phyloP scores from a whole-genome alignment of 2,113 vertebrate genomes.

The Semnornis frantzii region DNA sequence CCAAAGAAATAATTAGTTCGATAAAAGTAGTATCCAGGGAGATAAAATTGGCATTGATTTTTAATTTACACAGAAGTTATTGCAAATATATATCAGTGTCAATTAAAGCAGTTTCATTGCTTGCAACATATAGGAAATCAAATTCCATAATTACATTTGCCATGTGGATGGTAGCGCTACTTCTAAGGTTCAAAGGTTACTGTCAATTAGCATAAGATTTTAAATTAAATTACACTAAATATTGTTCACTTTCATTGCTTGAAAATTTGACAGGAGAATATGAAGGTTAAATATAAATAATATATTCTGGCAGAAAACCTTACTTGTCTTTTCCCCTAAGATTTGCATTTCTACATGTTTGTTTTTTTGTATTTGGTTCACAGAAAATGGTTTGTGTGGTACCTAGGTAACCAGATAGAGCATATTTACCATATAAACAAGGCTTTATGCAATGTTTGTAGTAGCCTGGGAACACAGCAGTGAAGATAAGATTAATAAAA shows the following conservation, averaged over 20 bases:
- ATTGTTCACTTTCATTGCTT: background rate
- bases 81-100: constrained; percentile 76
- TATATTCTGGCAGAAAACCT: background rate
- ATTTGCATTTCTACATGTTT: background rate
- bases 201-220: constrained; percentile 46
- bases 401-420: background rate
- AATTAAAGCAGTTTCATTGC: constrained; percentile 69
- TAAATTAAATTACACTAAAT: constrained; percentile 49
- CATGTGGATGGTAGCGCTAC: background rate
- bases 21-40: constrained; percentile 32
- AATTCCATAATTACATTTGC: constrained; percentile 68
- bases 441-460: background rate
- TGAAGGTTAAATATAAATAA: background rate
- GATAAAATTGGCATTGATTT: constrained; percentile 71
- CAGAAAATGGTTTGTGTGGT: background rate
- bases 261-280: constrained; percentile 13
- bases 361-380: background rate
- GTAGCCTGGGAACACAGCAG: background rate
- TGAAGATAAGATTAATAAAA: constrained; percentile 9
- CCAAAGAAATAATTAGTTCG: constrained; percentile 9
- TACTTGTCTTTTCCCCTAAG: background rate
- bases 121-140: constrained; percentile 70
- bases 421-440: background rate
- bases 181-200: constrained; percentile 55
- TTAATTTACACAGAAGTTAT: constrained; percentile 73